These are phyloP conservation scores for Teleiodes luculella DNA, from an alignment of 2,888 invertebrate species.

Conservation along the genomic window DNA sequence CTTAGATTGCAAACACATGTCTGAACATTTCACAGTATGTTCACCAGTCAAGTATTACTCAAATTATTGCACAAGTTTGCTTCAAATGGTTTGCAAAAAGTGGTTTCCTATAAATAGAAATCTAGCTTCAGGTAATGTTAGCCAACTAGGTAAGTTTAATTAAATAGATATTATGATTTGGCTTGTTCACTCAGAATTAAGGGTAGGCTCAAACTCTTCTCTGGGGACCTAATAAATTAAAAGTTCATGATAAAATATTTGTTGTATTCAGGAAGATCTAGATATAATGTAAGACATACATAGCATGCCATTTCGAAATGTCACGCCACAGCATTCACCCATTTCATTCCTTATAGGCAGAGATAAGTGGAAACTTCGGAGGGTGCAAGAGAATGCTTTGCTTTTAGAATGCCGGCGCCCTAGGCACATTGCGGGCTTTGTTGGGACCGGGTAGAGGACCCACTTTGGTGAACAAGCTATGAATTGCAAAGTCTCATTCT, in stretches of 20 bases:
- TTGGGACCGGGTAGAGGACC: background rate
- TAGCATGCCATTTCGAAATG: no score
- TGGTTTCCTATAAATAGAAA: background rate
- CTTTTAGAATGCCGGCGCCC: constrained; percentile 5
- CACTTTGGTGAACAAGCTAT: constrained; percentile 2
- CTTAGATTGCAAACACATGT: background rate
- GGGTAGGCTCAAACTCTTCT: no score
- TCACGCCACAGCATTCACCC: background rate
- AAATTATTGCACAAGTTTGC: background rate
- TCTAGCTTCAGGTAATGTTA: background rate
- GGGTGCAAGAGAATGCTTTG: background rate
- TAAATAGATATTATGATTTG: no score
- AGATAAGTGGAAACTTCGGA: background rate
- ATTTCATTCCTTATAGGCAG: background rate
- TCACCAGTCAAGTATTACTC: background rate
- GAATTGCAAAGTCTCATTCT: constrained; percentile 8
- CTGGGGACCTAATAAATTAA: no score
- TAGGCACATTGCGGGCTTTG: background rate
- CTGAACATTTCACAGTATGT: background rate
- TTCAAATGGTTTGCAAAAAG: background rate
- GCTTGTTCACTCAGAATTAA: no score
- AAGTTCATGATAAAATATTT: no score
- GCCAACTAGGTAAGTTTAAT: no score
- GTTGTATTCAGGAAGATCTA: no score
- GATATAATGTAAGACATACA: no score